Conservation (phyloP, 2,888 invertebrate genomes). For the Macrophya annulata region DNA sequence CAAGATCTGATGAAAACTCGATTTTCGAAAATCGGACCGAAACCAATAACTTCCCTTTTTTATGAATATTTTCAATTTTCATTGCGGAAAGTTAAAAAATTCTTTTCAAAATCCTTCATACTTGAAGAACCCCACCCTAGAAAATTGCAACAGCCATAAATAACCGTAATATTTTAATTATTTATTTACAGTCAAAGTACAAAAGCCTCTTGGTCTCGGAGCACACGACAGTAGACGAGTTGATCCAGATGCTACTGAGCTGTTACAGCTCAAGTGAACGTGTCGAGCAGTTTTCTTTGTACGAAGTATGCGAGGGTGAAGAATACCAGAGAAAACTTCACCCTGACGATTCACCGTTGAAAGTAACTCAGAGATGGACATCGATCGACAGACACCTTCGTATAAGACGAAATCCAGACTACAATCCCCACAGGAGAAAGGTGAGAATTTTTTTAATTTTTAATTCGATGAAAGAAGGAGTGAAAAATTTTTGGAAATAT, state of each 20-base stretch:
- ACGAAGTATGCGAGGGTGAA: constrained; percentile 92
- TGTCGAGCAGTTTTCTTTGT: constrained; percentile 92
- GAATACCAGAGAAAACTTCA: constrained; percentile 94
- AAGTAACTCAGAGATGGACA: constrained; percentile 87
- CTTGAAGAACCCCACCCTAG: not conserved
- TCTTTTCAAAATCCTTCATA: not conserved
- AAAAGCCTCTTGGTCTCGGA: constrained; percentile 95
- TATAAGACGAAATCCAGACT: constrained; percentile 90
- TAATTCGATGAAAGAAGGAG: not conserved
- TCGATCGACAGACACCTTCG: constrained; percentile 90
- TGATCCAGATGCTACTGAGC: constrained; percentile 90
- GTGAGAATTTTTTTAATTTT: constrained; percentile 61
- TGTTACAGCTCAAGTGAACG: constrained; percentile 93
- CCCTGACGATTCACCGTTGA: constrained; percentile 91
- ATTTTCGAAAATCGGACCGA: too few species aligned
- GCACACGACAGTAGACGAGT: constrained; percentile 93
- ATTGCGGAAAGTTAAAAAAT: too few species aligned
- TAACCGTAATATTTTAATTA: not conserved
- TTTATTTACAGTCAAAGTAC: constrained; percentile 88
- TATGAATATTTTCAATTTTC: too few species aligned
- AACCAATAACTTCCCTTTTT: too few species aligned
- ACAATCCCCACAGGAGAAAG: constrained; percentile 82
- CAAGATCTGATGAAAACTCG: too few species aligned
- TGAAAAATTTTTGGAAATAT: not conserved
- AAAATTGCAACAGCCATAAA: not conserved